Evolutionary conservation across 2,797 vertebrate species (phyloP), one percentile per base, ranked within the genome.

Genomic region (Acrossocheilus fasciatus): DNA sequence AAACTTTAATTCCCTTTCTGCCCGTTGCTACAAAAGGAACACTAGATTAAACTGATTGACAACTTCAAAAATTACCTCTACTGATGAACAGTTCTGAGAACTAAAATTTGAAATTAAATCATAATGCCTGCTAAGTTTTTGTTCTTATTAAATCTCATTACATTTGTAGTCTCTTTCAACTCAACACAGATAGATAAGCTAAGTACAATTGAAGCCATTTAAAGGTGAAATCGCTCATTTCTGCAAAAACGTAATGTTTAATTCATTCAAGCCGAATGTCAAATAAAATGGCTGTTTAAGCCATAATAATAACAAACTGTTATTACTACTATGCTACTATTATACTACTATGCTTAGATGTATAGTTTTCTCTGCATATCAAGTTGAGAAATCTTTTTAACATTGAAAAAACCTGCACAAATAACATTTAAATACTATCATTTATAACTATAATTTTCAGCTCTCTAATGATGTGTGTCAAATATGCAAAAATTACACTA

Each of bases 1-100:
- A 82, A 82, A 43, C 39, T 72, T 83, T 6, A 73, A 83, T 83
- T 83, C 69, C n/a, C 52, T 45, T 83, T 62, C 52, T 74, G 39
- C 59, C 23, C 1, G 1, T 41, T 47, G 50, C 70, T 47, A 75
- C 43, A 66, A 77, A 69, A 77, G 8, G n/a, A 83, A 43, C 20
- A 74, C n/a, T 45, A 74, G 54, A 41, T 78, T 68, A 68, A 66
- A 81, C 10, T 50, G 62, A 81, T 8, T 57, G 59, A 43, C 74
- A 43, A 68, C 34, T 47, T 78, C 18, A 66, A 39, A 84, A 76
- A 84, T 50, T 1, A 75, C 82, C 69, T 83, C 30, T 14, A 43
- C n/a, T 14, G 69, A 43, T 34, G 36, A 72, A 26, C 36, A 73
- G n/a, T 43, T 45, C 10, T 59, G 57, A 73, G 81, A 57, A 62